phyloP scores from a whole-genome alignment of 2,113 vertebrate genomes.

The Chaetops frenatus region DNA sequence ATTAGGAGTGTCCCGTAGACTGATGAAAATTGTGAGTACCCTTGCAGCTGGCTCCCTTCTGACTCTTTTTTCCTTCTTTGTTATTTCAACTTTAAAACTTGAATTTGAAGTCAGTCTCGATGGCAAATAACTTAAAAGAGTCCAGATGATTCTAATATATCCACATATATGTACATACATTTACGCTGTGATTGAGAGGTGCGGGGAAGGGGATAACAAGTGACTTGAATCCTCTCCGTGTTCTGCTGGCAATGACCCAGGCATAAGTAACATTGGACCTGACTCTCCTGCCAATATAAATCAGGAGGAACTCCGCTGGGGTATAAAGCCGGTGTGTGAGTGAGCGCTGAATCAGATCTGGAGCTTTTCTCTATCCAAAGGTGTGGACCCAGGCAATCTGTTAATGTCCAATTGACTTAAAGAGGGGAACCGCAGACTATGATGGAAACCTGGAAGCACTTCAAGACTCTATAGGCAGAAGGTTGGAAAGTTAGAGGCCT shows the following conservation, averaged over 20 bases:
- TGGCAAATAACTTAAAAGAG: slow-evolving; percentile 26
- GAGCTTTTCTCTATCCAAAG: slow-evolving; percentile 30
- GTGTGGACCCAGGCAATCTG: slow-evolving; percentile 17
- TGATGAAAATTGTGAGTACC: slow-evolving; percentile 49
- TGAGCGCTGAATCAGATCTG: slow-evolving; percentile 23
- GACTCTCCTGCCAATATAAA: slow-evolving; percentile 33
- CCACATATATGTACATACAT: background rate
- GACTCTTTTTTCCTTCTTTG: slow-evolving; percentile 40
- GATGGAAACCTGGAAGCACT: slow-evolving; percentile 54
- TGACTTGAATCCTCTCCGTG: background rate
- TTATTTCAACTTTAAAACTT: slow-evolving; percentile 59
- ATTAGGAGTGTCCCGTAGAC: slow-evolving; percentile 29
- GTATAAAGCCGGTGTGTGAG: slow-evolving; percentile 4
- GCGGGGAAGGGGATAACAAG: slow-evolving; percentile 38
- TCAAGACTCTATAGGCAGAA: slow-evolving; percentile 27
- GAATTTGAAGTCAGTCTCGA: slow-evolving; percentile 10
- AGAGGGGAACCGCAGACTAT: slow-evolving; percentile 17
- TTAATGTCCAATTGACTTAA: slow-evolving; percentile 34
- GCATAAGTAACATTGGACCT: slow-evolving; percentile 21
- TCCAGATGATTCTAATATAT: slow-evolving; percentile 45
- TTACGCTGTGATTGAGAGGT: slow-evolving; percentile 12
- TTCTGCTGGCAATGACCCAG: slow-evolving; percentile 22
- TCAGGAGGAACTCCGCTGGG: background rate
- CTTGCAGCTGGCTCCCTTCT: slow-evolving; percentile 54
- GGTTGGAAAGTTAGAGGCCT: slow-evolving; percentile 25